These are phyloP conservation scores for Anodontia alba DNA, from an alignment of 2,888 invertebrate species.

Conservation along the genomic window DNA sequence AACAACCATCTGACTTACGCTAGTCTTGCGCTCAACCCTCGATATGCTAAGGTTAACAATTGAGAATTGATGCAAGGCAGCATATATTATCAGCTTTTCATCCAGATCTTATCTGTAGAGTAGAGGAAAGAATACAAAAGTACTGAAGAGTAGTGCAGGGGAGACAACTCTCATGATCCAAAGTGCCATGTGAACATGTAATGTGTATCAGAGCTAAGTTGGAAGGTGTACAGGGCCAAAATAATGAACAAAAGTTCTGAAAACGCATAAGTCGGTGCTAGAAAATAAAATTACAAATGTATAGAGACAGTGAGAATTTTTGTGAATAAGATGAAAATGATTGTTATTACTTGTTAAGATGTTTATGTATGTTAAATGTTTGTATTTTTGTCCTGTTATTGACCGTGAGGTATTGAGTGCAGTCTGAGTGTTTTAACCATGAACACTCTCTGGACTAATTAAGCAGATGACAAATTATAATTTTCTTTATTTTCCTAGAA, in stretches of 20 bases:
- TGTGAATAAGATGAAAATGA: background rate
- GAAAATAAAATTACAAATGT: background rate
- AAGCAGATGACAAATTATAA: no score
- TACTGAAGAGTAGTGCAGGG: conserved; percentile 1
- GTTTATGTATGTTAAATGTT: conserved; percentile 18
- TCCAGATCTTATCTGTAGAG: background rate
- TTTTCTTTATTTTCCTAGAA: no score
- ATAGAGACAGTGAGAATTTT: background rate
- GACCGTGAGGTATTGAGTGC: conserved; percentile 1
- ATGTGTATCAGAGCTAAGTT: background rate
- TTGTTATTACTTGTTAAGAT: conserved; percentile 12
- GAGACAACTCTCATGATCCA: background rate
- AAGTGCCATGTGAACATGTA: background rate
- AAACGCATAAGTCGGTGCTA: background rate
- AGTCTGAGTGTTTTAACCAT: background rate
- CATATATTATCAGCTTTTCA: background rate
- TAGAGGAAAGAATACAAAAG: background rate
- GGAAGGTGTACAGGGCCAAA: background rate
- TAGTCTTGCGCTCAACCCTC: no score
- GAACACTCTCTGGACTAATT: no score
- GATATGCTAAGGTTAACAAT: no score
- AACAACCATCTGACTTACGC: no score
- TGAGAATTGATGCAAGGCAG: background rate
- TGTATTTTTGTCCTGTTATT: background rate
- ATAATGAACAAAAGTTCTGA: no score